These are phyloP conservation scores for Chaetogeoica ovagalla DNA, from an alignment of 2,888 invertebrate species.

Conservation along the genomic window DNA sequence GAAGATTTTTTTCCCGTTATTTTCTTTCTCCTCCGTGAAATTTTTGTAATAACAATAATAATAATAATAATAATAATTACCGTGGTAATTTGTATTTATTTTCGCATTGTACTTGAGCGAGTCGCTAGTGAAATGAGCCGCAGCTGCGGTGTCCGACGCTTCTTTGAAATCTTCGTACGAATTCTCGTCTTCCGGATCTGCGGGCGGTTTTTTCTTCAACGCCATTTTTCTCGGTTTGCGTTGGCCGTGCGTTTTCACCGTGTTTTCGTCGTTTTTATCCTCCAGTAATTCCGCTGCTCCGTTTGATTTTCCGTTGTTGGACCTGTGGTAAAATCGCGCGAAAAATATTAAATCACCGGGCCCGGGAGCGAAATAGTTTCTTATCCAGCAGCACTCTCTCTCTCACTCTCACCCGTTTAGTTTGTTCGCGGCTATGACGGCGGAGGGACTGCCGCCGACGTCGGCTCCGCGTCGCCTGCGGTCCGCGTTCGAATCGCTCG, in stretches of 20 bases:
- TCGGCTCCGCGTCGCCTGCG: conserved; percentile 15
- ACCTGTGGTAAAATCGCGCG: not conserved
- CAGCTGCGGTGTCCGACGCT: not conserved
- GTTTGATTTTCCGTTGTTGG: conserved; percentile 1
- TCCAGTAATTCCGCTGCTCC: not conserved
- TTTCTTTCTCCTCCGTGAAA: not conserved
- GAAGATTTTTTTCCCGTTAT: not conserved
- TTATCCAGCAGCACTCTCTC: no score
- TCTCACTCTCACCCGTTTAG: conserved; percentile 21
- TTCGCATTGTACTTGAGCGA: conserved; percentile 20
- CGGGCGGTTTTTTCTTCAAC: not conserved
- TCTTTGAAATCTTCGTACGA: conserved; percentile 27
- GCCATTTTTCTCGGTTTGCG: conserved; percentile 10
- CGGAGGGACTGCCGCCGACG: not conserved
- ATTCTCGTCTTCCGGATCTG: not conserved
- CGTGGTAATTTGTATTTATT: conserved; percentile 39
- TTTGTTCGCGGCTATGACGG: not conserved
- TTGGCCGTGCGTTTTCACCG: conserved; percentile 12
- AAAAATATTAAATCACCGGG: no score
- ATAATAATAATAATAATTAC: conserved; percentile 1
- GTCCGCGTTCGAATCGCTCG: not conserved
- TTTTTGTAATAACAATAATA: not conserved
- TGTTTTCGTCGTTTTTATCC: conserved; percentile 21
- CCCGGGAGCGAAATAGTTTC: no score
- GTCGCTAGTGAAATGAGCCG: conserved; percentile 49